These are phyloP conservation scores for Eulemur albifrons DNA, from an alignment of 2,797 vertebrate genomes.

Conservation along the genomic window DNA sequence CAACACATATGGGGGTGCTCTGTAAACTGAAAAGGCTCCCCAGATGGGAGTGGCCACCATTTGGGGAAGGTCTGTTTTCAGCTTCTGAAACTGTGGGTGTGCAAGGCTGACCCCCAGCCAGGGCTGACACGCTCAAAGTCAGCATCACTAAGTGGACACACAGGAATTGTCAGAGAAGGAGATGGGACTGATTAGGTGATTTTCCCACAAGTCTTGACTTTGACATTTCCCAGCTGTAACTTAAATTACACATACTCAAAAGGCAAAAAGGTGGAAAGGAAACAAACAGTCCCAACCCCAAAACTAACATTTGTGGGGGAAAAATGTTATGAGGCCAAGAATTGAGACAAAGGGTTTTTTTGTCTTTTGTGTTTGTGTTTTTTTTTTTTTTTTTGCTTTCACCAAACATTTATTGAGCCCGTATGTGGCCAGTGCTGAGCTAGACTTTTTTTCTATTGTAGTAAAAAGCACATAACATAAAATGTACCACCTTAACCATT, in stretches of 20 bases:
- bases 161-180: not conserved
- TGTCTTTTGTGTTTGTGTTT: no score
- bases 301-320: not conserved
- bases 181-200: not conserved
- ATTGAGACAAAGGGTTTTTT: not conserved
- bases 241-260: not conserved
- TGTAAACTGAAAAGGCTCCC: not conserved
- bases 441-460: not conserved
- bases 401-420: not conserved
- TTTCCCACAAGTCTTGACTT: slow-evolving; percentile 29
- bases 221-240: not conserved
- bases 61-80: not conserved
- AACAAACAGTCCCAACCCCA: not conserved
- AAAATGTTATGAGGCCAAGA: not conserved
- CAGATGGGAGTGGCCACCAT: not conserved
- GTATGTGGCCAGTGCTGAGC: not conserved
- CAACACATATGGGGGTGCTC: not conserved
- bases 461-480: not conserved
- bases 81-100: not conserved
- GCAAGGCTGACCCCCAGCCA: not conserved
- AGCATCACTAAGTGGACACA: slow-evolving; percentile 4
- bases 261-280: not conserved
- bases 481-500: not conserved
- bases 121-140: slow-evolving; percentile 46
- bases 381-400: not conserved